Percentiles rank a stretch among this genome's conserved stretches.
phyloP scores from a whole-genome alignment of 1,140 invertebrate species.

The Caenorhabditis inopinata region DNA sequence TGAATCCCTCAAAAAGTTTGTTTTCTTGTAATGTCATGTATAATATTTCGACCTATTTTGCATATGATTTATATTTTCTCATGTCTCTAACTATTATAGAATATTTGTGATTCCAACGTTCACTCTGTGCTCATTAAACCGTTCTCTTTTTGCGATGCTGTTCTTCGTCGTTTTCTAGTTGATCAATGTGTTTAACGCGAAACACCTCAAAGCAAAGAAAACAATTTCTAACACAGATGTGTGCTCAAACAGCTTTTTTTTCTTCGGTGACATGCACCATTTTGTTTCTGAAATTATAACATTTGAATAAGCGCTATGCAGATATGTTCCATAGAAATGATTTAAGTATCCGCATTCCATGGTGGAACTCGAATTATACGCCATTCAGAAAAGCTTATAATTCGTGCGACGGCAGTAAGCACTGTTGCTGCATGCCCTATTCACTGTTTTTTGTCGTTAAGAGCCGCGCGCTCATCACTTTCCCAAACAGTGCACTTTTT shows the following conservation, averaged over 20 bases:
- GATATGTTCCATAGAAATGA: too few relatives aligned
- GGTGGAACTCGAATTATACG: not conserved
- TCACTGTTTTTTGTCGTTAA: conserved; percentile 11
- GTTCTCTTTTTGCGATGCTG: not conserved
- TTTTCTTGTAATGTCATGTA: not conserved
- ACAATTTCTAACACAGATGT: not conserved
- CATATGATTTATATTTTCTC: too few relatives aligned
- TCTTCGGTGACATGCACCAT: not conserved
- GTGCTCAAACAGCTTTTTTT: not conserved
- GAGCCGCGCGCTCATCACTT: conserved; percentile 5
- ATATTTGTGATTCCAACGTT: not conserved
- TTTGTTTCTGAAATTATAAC: not conserved
- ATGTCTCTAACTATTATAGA: too few relatives aligned
- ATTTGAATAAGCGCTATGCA: not conserved
- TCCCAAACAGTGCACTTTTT: conserved; percentile 16
- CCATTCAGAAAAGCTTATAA: too few relatives aligned
- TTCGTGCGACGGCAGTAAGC: too few relatives aligned
- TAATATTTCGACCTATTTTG: not conserved
- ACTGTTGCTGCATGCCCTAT: too few relatives aligned
- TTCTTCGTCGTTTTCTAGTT: not conserved
- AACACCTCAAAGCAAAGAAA: conserved; percentile 11
- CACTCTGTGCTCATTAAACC: not conserved
- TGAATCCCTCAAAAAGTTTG: not conserved
- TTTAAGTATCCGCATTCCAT: not conserved
- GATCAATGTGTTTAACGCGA: not conserved